A percentile compares a stretch with the other conserved stretches of the same genome.
Conservation (phyloP, 2,113 vertebrate species). For the Myrmophylax atrothorax region DNA sequence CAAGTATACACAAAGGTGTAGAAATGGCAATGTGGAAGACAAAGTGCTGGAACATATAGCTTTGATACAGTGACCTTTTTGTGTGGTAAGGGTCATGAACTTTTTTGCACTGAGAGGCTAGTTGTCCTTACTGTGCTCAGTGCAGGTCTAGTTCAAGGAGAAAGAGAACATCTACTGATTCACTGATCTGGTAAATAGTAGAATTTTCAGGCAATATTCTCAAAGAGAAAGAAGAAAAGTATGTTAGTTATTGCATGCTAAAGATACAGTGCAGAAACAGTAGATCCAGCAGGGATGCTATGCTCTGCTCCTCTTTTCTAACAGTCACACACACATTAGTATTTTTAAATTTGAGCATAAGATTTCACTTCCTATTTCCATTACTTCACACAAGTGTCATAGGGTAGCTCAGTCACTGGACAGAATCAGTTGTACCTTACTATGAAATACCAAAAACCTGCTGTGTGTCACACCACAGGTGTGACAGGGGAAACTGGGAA, state of each 20-base stretch:
- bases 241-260: neutral
- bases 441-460: neutral
- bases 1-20: neutral
- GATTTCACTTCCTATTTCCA: neutral
- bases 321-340: neutral
- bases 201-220: neutral
- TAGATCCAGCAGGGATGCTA: neutral
- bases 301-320: neutral
- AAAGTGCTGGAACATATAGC: neutral
- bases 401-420: neutral
- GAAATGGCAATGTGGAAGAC: neutral
- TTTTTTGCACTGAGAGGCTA: neutral
- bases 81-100: rapidly evolving
- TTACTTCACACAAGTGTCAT: neutral
- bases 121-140: neutral
- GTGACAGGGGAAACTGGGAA: neutral
- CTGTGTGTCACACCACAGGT: neutral
- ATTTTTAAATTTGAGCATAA: neutral
- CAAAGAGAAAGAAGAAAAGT: neutral
- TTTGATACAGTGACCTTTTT: neutral
- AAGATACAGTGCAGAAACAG: neutral
- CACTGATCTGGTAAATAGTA: neutral
- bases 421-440: neutral
- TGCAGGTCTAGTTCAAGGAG: neutral
- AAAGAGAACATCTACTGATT: neutral